Evolutionary conservation across 2,888 invertebrate genomes (phyloP), one percentile per base, ranked within the genome.

Genomic region (Parnassius mnemosyne): DNA sequence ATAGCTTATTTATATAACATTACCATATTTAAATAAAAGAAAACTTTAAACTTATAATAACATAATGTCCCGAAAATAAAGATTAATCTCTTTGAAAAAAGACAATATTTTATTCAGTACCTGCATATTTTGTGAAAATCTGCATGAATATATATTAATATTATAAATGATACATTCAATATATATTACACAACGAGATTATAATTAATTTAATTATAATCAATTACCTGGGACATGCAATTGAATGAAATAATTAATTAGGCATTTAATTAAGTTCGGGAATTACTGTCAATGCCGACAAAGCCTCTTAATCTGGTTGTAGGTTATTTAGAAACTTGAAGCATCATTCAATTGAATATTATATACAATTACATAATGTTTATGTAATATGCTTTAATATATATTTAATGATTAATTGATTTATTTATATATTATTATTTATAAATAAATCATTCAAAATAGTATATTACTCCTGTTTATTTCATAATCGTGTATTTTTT

Each of bases 181-280:
- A 34, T 34, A 5, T 5, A 34, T 34, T 7, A 34, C 34, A 7
- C 34, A 7, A 7, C 0, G 34, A 34, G 34, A 34, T 13, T 49
- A 49, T 49, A 49, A 34, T 13, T 54, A 51, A 58, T 54, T 54
- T 54, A 54, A 57, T 63, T 63, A 46, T 54, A 66, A 66, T 77
- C 74, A 71, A 80, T 78, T 78, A 63, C 12, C 46, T 20, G n/a
- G 69, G 74, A 71, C 73, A 74, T 78, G 75, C 52, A 66, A 61
- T 63, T 77, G 77, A 81, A 80, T 79, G 80, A 80, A 82, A 77
- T 77, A 74, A 73, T 67, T 84, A 83, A 85, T 87, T 82, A 82
- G 77, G 63, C 69, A 66, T 71, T 80, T 85, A 84, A 85, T 84
- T 83, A 78, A 77, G 75, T 77, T 70, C 60, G 68, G 66, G 78